Evolutionary conservation across 2,797 vertebrate genomes (phyloP), one percentile per base, ranked within the genome.

Genomic region (Xiphorhynchus erythropygius): DNA sequence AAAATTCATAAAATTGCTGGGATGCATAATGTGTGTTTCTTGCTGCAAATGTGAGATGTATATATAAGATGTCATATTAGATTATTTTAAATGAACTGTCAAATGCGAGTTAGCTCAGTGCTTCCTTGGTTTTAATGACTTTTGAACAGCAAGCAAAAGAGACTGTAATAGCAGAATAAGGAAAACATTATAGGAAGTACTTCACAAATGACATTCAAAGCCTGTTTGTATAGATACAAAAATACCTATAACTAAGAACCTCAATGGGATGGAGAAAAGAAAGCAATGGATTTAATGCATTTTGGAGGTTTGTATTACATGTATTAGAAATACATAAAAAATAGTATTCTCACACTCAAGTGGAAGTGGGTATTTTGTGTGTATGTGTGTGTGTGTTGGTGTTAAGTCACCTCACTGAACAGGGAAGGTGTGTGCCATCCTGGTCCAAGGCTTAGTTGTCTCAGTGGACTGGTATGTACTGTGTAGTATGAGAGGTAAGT

Each of bases 81-180:
- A 86, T 93, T 89, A 70, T 90, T 94, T 84, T 44, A 84, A 84
- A 92, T 84, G 52, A 87, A 37, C 62, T 76, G 42, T 82, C 63
- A 87, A 64, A 79, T 79, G 37, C 9, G 74, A 49, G 37, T 73
- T 87, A 83, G 39, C 53, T 92, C 42, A 57, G 17, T 18, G 46
- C 46, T 82, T 70, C 49, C 21, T 90, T 90, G 46, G 0, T 53
- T 90, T 89, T 89, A 91, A 91, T 84, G 55, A 73, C 33, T 84
- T 92, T 49, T 80, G 47, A 79, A 59, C 23, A 67, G n/a, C n/a
- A 82, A 90, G 13, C 27, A 82, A 55, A 67, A 8, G 50, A 71
- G 19, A 8, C 5, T 73, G 5, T 65, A 73, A 52, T 57, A 84
- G 46, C 47, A 25, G 23, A 75, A 75, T 88, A 77, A 90, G 3